Evolutionary conservation across 2,888 invertebrate species (phyloP), one percentile per base, ranked within the genome.

Genomic region (Lasioglossum lativentre): DNA sequence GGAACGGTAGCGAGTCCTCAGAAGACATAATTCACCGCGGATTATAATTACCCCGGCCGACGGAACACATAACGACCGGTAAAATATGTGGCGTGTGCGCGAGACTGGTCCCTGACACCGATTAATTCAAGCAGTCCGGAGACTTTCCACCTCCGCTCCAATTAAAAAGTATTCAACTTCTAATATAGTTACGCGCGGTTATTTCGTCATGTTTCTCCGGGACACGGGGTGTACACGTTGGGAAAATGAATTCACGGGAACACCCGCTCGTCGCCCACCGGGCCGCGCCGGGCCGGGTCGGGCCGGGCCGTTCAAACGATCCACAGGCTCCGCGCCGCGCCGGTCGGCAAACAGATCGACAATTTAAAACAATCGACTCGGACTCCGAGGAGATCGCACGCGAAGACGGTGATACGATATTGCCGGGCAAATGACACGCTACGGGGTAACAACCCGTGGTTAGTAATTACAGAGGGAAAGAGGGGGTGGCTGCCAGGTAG

Each of bases 381-480:
- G 82, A 83, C 77, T 90, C 86, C 75, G 79, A 72, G 82, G 86
- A 83, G 88, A 91, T 89, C 90, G 90, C 92, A 91, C 91, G 91
- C 92, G 90, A 93, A 77, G 88, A 92, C 91, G 88, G 86, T 88
- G 93, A 92, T 94, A 93, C 93, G 93, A 94, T 93, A 92, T 92
- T 90, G 93, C 85, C 87, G 83, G 91, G 92, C 88, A 93, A 94
- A 94, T 94, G 94, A 94, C 94, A 94, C 93, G 93, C 93, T 92
- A 94, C 90, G 93, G 94, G 94, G 93, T 94, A 94, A 94, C 94
- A 94, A 94, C 93, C 94, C 92, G 91, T 93, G 92, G 93, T 94
- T 93, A 92, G 93, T 93, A 93, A 94, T 94, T 93, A 93, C 91
- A 91, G 92, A 90, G 90, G 88, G 77, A 34, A 40, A 12, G 86